Evolutionary conservation across 2,797 vertebrate species (phyloP), one percentile per base, ranked within the genome.

Genomic region (Clarias pachynema): DNA sequence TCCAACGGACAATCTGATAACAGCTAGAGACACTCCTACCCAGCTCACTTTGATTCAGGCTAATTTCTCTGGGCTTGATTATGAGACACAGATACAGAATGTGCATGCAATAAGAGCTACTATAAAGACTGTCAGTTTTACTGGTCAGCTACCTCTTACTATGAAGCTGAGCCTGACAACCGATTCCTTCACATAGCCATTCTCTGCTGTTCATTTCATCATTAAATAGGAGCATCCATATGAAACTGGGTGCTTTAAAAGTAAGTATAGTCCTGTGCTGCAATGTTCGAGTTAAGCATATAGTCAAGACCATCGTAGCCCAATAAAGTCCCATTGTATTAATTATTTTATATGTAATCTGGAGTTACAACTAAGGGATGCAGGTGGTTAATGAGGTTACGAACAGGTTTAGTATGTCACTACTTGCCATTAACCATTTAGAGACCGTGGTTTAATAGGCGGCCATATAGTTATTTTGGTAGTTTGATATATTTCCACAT

Each of bases 1-100:
- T 82, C 56, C 72, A 84, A 73, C 72, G 69, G 85, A 83, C 88
- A 85, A 87, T 85, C 81, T 86, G 85, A 87, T 88, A 85, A 57
- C 24, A 26, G 79, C 78, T 53, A 68, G 49, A 85, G 29, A 79
- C 44, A 40, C 75, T 26, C 66, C 73, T 34, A 72, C 57, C 20
- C 49, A 60, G n/a, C 81, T 80, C 53, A 63, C 62, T 63, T 85
- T 56, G 44, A 75, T 74, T 79, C 37, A 37, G 49, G 14, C 63
- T 81, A 53, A 66, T 75, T 87, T 82, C 65, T 79, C 22, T 56
- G 56, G 22, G 31, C 12, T 22, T 3, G 37, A 79, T 63, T 40
- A 40, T 44, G 22, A 62, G 34, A 10, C 34, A 63, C 22, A 0
- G 75, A 62, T 78, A 62, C 31, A 79, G 57, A 79, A 78, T 60